Evolutionary conservation across 2,113 vertebrate species (phyloP), one percentile per base, ranked within the genome.

Genomic region (Siniperca chuatsi): DNA sequence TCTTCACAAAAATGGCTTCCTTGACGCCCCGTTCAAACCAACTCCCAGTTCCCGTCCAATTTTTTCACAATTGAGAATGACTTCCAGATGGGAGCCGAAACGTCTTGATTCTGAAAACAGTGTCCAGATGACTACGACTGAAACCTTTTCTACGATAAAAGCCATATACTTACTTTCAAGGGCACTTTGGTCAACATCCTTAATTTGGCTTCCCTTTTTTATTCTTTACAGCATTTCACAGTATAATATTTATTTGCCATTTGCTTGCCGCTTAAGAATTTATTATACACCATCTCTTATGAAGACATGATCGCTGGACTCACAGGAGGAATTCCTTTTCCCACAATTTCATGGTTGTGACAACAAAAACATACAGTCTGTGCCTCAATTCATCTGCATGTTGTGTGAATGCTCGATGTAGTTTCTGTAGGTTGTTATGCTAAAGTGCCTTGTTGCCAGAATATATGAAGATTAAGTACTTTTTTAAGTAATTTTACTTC

Each of bases 181-280:
- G 72, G 72, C 66, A 71, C 80, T 46, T 77, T 20, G 68, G 35
- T 87, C 75, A 65, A 35, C 76, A 74, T 40, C 37, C 66, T 16
- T n/a, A 55, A 44, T 65, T 55, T 79, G 35, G 9, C 48, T 29
- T 21, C 6, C 48, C 60, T 42, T 23, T 37, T 81, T 35, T 77
- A 75, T 69, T 75, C 18, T 78, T 62, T 66, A 65, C 61, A 61
- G 10, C 54, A 46, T 52, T 74, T 60, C 61, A 61, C 29, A n/a
- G 48, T 75, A 69, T 78, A 68, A 81, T 85, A 85, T 83, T 64
- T 35, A 83, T 68, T 50, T 82, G 69, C 65, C 73, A 79, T 84
- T 88, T 87, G 33, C 69, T 64, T 73, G 48, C 9, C 64, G 25
- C 35, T 52, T 8, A 37, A 64, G 60, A 72, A 73, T 60, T 13